Evolutionary conservation across 2,113 vertebrate genomes (phyloP), one percentile per base, ranked within the genome.

Genomic region (Periophthalmodon schlosseri): DNA sequence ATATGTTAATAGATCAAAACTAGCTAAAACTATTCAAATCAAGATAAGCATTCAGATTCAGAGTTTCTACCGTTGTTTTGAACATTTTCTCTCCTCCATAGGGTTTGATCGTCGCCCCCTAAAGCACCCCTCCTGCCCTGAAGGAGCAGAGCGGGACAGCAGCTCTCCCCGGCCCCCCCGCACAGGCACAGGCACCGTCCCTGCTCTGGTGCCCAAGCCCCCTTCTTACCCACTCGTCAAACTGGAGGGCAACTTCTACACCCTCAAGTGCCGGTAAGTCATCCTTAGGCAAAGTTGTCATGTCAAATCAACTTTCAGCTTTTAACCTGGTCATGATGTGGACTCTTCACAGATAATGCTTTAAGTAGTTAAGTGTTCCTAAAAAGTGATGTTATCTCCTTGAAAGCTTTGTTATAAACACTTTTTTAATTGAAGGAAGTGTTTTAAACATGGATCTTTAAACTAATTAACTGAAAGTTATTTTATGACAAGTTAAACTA

Each of bases 181-280:
- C 69, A 93, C 96, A 74, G 91, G 96, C 69, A 93, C 96, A 73
- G 91, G 96, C 81, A 96, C 97, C 1, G 93, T 98, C 64, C 96
- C 96, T 0, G 93, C 96, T 61, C 92, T 97, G 88, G 96, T 98
- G 82, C 96, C 96, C 75, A 96, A 95, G 60, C 97, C 97, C 0
- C 95, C 96, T 0, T 94, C 96, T 73, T 96, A 96, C 4, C 96
- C 97, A 1, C 90, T 98, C 68, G 97, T 98, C 83, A 98, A 96
- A 84, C 95, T 98, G 56, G 95, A 97, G 79, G 97, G 97, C 69
- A 97, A 97, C 85, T 95, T 97, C 87, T 98, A 98, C 90, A 97
- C 96, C 69, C 94, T 98, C n/a, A 98, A 98, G 87, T 98, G 97
- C 96, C 96, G 97, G 97, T 98, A 79, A 85, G 93, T 81, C 50